phyloP scores from a whole-genome alignment of 2,888 invertebrate genomes.

The Dastarcus helophoroides region DNA sequence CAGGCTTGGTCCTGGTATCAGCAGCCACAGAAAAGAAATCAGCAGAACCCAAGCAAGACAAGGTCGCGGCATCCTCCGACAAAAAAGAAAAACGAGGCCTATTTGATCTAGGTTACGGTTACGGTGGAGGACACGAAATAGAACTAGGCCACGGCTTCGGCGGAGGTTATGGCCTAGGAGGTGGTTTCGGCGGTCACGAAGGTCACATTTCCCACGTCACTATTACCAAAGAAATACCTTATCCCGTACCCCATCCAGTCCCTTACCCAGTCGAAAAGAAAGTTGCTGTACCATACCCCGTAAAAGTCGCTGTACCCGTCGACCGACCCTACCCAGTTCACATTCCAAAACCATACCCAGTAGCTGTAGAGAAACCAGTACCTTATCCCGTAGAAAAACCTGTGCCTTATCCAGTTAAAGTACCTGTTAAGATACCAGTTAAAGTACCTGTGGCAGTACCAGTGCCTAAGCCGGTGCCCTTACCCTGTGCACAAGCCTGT shows the following conservation, averaged over 20 bases:
- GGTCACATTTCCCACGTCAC: slow-evolving; percentile 29
- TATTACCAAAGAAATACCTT: slow-evolving; percentile 34
- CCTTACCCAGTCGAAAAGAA: slow-evolving; percentile 41
- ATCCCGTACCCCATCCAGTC: slow-evolving; percentile 44
- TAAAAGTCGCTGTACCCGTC: slow-evolving; percentile 38
- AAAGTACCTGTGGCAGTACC: slow-evolving; percentile 28
- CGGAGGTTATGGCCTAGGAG: slow-evolving; percentile 18
- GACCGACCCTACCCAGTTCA: slow-evolving; percentile 36
- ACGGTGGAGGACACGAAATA: slow-evolving; percentile 17
- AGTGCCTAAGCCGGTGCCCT: slow-evolving; percentile 26
- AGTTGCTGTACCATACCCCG: slow-evolving; percentile 35
- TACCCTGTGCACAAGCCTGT: slow-evolving; percentile 34
- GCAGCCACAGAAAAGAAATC: slow-evolving; percentile 26
- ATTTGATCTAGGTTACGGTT: slow-evolving; percentile 27
- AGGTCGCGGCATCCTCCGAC: slow-evolving; percentile 22
- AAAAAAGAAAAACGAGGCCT: slow-evolving; percentile 30
- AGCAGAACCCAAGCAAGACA: slow-evolving; percentile 19
- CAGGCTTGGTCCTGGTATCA: slow-evolving; percentile 31
- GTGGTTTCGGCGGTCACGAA: slow-evolving; percentile 18
- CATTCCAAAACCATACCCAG: slow-evolving; percentile 27
- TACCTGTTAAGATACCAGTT: slow-evolving; percentile 23
- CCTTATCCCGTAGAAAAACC: slow-evolving; percentile 44
- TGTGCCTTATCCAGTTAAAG: slow-evolving; percentile 39
- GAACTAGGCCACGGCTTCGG: slow-evolving; percentile 16
- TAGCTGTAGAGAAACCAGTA: slow-evolving; percentile 41